A percentile compares a stretch with the other conserved stretches of the same genome.
phyloP scores from a whole-genome alignment of 2,113 vertebrate species.

The Chionomys nivalis region DNA sequence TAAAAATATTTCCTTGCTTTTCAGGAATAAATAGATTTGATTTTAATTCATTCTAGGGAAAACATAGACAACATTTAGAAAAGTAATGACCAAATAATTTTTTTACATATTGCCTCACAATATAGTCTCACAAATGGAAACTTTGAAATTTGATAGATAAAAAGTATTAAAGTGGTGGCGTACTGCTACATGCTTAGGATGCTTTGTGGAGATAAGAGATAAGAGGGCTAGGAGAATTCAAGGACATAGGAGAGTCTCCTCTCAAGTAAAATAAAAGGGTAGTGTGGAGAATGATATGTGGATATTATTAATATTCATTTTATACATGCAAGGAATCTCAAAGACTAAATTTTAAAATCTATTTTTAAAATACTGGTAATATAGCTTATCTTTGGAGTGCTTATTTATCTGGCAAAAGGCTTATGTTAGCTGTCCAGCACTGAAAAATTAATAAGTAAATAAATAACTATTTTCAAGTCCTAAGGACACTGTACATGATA shows the following conservation, averaged over 20 bases:
- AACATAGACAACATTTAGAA: neutral
- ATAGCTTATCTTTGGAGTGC: neutral
- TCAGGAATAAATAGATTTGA: neutral
- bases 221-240: neutral
- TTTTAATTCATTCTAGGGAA: neutral
- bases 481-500: neutral
- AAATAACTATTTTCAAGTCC: neutral
- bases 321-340: neutral
- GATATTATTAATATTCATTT: neutral
- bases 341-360: neutral
- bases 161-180: neutral
- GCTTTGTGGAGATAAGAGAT: neutral
- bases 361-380: neutral
- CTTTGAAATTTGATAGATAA: neutral
- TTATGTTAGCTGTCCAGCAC: neutral
- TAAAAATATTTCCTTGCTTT: neutral
- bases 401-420: neutral
- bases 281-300: neutral
- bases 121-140: neutral
- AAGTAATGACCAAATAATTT: neutral
- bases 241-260: neutral
- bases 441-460: neutral
- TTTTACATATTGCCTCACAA: neutral
- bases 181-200: neutral
- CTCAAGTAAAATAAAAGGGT: neutral